Conservation (phyloP, 2,113 vertebrate genomes). For the Rhinogobius similis region DNA sequence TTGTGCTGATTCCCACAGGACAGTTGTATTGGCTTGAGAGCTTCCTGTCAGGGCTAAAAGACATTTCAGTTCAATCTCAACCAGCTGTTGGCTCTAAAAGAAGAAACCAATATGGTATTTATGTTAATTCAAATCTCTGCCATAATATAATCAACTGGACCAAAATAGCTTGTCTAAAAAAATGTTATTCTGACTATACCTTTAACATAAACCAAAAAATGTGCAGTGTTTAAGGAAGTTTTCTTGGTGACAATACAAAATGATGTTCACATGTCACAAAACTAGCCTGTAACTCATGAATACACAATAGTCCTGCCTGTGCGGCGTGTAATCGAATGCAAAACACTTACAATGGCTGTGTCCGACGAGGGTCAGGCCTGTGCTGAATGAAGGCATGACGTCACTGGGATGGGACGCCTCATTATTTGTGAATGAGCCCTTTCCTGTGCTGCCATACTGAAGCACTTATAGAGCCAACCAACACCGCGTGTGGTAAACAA, state of each 20-base stretch:
- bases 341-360: conserved; percentile 12
- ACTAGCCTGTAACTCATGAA: conserved; percentile 29
- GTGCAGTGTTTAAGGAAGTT: not conserved
- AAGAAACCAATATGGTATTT: conserved; percentile 65
- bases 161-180: conserved; percentile 52
- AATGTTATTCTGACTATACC: not conserved
- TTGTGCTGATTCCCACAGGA: conserved; percentile 43
- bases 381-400: conserved; percentile 63
- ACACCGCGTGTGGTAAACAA: conserved; percentile 50
- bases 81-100: conserved; percentile 69
- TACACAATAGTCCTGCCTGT: conserved; percentile 30
- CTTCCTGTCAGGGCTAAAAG: conserved; percentile 38
- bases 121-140: conserved; percentile 57
- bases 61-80: conserved; percentile 66
- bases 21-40: conserved; percentile 42
- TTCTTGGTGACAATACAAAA: not conserved
- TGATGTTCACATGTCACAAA: not conserved
- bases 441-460: conserved; percentile 73
- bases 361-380: conserved; percentile 50
- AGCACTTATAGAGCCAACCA: conserved; percentile 57
- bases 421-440: conserved; percentile 75
- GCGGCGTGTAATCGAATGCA: conserved; percentile 22
- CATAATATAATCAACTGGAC: conserved; percentile 61
- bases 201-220: not conserved
- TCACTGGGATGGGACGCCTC: conserved; percentile 64